These are phyloP conservation scores for Hydriomena furcata DNA, from an alignment of 2,888 invertebrate species.

Conservation along the genomic window DNA sequence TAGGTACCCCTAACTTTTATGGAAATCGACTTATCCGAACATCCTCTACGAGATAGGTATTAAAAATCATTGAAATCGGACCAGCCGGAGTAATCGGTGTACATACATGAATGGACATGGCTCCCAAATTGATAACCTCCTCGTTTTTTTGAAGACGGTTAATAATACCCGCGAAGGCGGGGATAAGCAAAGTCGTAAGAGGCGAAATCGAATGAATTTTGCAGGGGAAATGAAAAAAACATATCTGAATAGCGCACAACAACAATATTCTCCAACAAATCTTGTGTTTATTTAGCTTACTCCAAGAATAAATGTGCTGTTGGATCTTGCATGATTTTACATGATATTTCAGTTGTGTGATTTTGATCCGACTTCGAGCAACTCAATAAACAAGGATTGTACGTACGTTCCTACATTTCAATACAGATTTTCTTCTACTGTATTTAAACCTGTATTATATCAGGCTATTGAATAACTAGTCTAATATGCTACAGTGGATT, in stretches of 20 bases:
- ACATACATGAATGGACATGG: too few species aligned
- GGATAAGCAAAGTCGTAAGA: slow-evolving; percentile 48
- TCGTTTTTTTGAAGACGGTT: too few species aligned
- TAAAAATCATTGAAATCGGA: too few species aligned
- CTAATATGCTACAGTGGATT: not conserved
- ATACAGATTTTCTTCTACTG: too few species aligned
- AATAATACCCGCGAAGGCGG: slow-evolving; percentile 43
- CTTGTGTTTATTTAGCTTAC: slow-evolving; percentile 43
- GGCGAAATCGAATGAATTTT: slow-evolving; percentile 51
- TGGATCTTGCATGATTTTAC: slow-evolving; percentile 33
- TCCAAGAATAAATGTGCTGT: slow-evolving; percentile 28
- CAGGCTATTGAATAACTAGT: not conserved
- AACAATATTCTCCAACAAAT: slow-evolving; percentile 36
- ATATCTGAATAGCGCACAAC: slow-evolving; percentile 45
- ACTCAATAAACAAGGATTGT: slow-evolving; percentile 8
- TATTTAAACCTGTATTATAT: too few species aligned
- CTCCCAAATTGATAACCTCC: too few species aligned
- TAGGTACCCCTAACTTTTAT: too few species aligned
- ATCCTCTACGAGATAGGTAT: too few species aligned
- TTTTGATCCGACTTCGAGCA: slow-evolving; percentile 6
- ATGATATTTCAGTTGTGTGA: slow-evolving; percentile 21
- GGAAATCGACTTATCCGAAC: too few species aligned
- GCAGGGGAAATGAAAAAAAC: slow-evolving; percentile 46
- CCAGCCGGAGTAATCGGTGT: too few species aligned
- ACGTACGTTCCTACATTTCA: not conserved